Evolutionary conservation across 2,113 vertebrate species (phyloP).

Genomic region (Pagrus major): DNA sequence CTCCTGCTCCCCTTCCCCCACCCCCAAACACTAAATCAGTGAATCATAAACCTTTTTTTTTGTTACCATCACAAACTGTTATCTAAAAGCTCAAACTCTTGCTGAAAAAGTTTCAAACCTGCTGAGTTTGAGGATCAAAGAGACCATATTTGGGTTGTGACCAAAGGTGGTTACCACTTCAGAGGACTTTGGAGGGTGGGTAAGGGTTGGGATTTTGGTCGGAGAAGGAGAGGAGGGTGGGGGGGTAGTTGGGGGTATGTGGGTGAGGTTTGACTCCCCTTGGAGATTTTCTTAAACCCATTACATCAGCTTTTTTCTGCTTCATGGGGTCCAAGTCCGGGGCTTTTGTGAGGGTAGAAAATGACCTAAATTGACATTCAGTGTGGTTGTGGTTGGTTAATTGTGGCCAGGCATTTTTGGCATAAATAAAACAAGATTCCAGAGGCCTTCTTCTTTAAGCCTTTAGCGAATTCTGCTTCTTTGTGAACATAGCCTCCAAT

Average conservation of each 20-base stretch:
- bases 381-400: conserved; percentile 71
- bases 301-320: conserved; percentile 86
- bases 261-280: conserved; percentile 79
- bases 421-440: conserved; percentile 72
- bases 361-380: conserved; percentile 84
- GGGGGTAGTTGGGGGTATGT: conserved; percentile 18
- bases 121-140: conserved; percentile 31
- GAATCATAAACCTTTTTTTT: conserved; percentile 70
- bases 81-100: conserved; percentile 31
- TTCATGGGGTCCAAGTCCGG: conserved; percentile 76
- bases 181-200: conserved; percentile 32
- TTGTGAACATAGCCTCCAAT: conserved; percentile 18
- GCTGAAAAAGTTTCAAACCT: conserved; percentile 9
- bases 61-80: conserved; percentile 19
- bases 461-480: conserved; percentile 27
- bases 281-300: conserved; percentile 84
- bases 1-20: conserved; percentile 66
- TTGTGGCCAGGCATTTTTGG: conserved; percentile 70
- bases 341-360: conserved; percentile 82
- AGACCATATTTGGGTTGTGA: conserved; percentile 51
- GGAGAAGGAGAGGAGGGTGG: conserved; percentile 10
- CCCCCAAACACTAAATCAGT: conserved; percentile 70
- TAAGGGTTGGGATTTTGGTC: conserved; percentile 41
- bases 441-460: conserved; percentile 43
- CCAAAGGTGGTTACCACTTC: conserved; percentile 48